These are phyloP conservation scores for Lysandra bellargus DNA, from an alignment of 2,888 invertebrate species.

Conservation along the genomic window DNA sequence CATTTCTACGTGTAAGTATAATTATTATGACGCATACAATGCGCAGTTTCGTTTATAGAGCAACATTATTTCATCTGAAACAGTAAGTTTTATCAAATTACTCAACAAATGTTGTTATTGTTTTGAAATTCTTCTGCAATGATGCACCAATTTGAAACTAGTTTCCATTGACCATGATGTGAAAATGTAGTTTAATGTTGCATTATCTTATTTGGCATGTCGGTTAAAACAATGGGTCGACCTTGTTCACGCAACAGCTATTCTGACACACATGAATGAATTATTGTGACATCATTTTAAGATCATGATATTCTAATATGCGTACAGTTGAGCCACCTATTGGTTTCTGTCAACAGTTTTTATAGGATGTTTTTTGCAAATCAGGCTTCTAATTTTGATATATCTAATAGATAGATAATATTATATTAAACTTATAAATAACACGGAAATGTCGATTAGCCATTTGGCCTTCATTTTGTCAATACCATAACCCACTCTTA, in stretches of 20 bases:
- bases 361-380: not conserved
- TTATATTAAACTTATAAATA: too few relatives aligned
- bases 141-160: not conserved
- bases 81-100: not conserved
- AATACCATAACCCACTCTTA: too few relatives aligned
- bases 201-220: slow-evolving; percentile 2
- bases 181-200: slow-evolving; percentile 8
- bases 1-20: too few relatives aligned
- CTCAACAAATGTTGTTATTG: not conserved
- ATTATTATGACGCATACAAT: not conserved
- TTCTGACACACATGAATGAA: slow-evolving; percentile 27
- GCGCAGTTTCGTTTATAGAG: not conserved
- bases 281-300: slow-evolving; percentile 28
- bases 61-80: not conserved
- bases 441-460: too few relatives aligned
- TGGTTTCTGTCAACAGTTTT: slow-evolving; percentile 5
- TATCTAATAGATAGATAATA: too few relatives aligned
- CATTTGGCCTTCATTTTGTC: too few relatives aligned
- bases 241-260: slow-evolving; percentile 26
- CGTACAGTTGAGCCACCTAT: not conserved
- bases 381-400: not conserved
- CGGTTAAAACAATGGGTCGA: slow-evolving; percentile 25
- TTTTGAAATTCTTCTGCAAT: slow-evolving; percentile 7
- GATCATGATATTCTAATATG: slow-evolving; percentile 5
- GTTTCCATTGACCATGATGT: not conserved